Percentiles rank a stretch among this genome's conserved stretches.
Evolutionary conservation across 2,888 invertebrate genomes (phyloP).

Genomic region (Kuschelorhynchus macadamiae): DNA sequence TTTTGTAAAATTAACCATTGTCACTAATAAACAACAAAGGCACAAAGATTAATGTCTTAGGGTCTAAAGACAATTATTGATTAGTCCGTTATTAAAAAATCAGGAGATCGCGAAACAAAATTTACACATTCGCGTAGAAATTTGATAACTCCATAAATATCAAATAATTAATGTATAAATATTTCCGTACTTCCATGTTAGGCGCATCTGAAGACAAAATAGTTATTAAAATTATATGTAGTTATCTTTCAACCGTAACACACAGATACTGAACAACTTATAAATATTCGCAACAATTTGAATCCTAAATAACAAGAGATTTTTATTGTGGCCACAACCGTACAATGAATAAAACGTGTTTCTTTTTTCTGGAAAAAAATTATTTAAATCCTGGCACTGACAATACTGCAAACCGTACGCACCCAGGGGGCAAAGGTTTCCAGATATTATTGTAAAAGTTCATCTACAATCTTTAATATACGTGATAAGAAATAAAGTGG

Average conservation of each 20-base stretch:
- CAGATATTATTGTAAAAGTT: conserved; percentile 32
- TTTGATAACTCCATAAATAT: conserved; percentile 64
- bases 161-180: conserved; percentile 64
- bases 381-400: conserved; percentile 17
- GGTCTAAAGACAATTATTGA: no score
- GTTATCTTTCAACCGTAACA: conserved; percentile 2
- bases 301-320: no score
- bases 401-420: conserved; percentile 16
- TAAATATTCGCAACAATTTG: no score
- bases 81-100: no score
- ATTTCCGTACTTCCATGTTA: conserved; percentile 64
- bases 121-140: conserved; percentile 54
- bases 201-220: conserved; percentile 32
- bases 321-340: no score
- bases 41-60: no score
- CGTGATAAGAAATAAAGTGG: conserved; percentile 8
- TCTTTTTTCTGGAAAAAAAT: neutral
- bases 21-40: conserved; percentile 42
- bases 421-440: conserved; percentile 31
- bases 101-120: neutral
- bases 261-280: conserved; percentile 1
- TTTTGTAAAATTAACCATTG: conserved; percentile 77
- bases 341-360: neutral
- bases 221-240: conserved; percentile 10
- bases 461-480: conserved; percentile 19